Base-by-base conservation (phyloP, 2,888 invertebrate species). In the Acheta domesticus region DNA sequence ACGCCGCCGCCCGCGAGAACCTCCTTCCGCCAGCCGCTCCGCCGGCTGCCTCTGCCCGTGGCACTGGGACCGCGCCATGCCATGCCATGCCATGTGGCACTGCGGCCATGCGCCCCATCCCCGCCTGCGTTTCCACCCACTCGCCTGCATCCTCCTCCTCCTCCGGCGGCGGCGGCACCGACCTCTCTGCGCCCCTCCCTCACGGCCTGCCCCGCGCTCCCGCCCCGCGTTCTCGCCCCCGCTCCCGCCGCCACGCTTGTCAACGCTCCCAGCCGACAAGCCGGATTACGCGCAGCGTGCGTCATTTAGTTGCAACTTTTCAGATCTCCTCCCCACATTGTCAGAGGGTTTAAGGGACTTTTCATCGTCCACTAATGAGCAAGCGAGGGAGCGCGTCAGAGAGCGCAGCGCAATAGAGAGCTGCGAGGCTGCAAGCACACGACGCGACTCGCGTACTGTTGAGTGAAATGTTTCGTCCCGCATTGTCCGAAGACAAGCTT, bases 351-450 rank as follows among this genome's bases (percentile, higher is more conserved):
- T 79, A 49, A 75, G 49, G 49, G 82, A 81, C 82, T 83, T 82
- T 82, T 82, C 83, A 82, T 81, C 80, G 83, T 82, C 82, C 83
- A 80, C 82, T 83, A 83, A 83, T 83, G 83, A 83, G 80, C 78
- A 76, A 75, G 12, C 49, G 75, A 75, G 62, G 62, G 62, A 62
- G 62, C 62, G 62, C 62, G 16, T 62, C 62, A 62, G n/a, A 62
- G 62, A 16, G n/a, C n/a, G 62, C 16, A 62, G 62, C 36, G 36
- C 36, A 8, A 36, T 5, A 36, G 36, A 36, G 36, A 36, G 8
- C 36, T 36, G 5, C 36, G 36, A 5, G 5, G 36, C 36, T 8
- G 36, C 36, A 8, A 8, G 36, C 36, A 36, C 36, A 36, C 36
- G 36, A 8, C 36, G 36, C 36, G 36, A 36, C 8, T 36, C 36